phyloP scores from a whole-genome alignment of 2,113 vertebrate species.

The mouse (Mus musculus) region GRCm39 chr1:155865001-155865500 shows the following conservation, averaged over 20 bases:
- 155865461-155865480: background rate
- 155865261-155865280: slow-evolving; percentile 42
- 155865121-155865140: background rate
- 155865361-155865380: background rate
- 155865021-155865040: background rate
- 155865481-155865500: background rate
- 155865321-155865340: slow-evolving; percentile 44
- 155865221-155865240: slow-evolving; percentile 47
- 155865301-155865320: slow-evolving; percentile 51
- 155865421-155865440: slow-evolving; percentile 13
- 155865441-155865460: background rate
- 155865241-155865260: slow-evolving; percentile 12
- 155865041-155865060: background rate
- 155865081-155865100: background rate
- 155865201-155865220: background rate
- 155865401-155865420: slow-evolving; percentile 47
- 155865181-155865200: background rate
- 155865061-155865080: background rate
- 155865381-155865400: slow-evolving; percentile 38
- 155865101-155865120: slow-evolving; percentile 30
- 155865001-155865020: background rate
- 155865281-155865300: slow-evolving; percentile 54
- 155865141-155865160: slow-evolving; percentile 39
- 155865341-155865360: slow-evolving; percentile 3
- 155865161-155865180: background rate